Conservation (phyloP, 2,113 vertebrate genomes). For the Malaclemys terrapin region DNA sequence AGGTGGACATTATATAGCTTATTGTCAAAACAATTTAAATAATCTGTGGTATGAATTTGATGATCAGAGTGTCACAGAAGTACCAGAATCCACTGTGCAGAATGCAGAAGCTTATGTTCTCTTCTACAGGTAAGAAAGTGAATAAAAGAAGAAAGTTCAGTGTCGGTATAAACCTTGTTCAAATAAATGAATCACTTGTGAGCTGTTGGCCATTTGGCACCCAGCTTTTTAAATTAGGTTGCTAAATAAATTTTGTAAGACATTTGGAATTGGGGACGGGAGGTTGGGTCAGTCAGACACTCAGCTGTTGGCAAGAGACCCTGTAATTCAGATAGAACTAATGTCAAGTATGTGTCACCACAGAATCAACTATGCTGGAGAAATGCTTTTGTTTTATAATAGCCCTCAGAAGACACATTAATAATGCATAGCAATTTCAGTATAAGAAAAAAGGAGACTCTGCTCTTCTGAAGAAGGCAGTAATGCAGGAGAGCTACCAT, state of each 20-base stretch:
- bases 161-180: rapidly evolving
- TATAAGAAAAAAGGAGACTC: not conserved
- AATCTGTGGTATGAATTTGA: constrained; percentile 98
- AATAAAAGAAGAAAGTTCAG: not conserved
- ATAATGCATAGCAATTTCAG: not conserved
- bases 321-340: not conserved
- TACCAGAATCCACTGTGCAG: constrained; percentile 94
- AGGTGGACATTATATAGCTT: constrained; percentile 98
- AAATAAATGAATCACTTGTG: not conserved
- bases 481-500: not conserved
- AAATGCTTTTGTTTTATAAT: not conserved
- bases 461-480: not conserved
- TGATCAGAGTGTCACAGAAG: constrained; percentile 97
- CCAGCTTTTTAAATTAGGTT: constrained; percentile 12
- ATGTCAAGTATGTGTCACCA: not conserved
- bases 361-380: not conserved
- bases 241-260: not conserved
- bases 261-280: not conserved
- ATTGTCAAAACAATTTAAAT: constrained; percentile 95
- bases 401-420: not conserved
- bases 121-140: constrained; percentile 92
- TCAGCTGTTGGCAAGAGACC: not conserved
- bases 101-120: constrained; percentile 98
- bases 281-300: not conserved
- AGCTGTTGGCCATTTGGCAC: not conserved